phyloP scores from a whole-genome alignment of 2,113 vertebrate genomes.

The Lathamus discolor region DNA sequence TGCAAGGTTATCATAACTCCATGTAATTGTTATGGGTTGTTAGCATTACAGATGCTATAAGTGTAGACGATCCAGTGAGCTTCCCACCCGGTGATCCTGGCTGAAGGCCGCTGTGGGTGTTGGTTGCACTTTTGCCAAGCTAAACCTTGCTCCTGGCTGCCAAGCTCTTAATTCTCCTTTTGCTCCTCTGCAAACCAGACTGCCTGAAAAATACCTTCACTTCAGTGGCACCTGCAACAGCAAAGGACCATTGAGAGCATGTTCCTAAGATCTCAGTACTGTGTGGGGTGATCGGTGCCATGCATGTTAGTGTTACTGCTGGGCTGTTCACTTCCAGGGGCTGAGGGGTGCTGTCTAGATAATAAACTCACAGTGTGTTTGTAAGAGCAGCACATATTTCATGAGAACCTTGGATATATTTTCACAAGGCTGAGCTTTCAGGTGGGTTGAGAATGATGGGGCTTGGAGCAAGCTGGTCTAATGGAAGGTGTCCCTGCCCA shows the following conservation, averaged over 20 bases:
- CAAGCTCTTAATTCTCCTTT: neutral
- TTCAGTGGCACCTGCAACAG: neutral
- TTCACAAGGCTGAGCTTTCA: neutral
- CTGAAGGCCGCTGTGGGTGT: neutral
- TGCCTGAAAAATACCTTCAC: neutral
- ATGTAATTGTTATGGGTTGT: neutral
- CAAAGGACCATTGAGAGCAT: neutral
- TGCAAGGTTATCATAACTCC: neutral
- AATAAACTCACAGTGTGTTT: neutral
- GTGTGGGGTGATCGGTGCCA: fast-evolving
- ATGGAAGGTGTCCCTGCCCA: neutral
- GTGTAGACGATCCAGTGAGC: neutral
- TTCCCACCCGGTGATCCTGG: neutral
- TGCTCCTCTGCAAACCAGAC: neutral
- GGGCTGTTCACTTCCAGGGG: neutral
- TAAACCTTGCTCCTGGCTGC: neutral
- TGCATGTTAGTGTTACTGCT: fast-evolving
- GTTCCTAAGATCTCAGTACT: neutral
- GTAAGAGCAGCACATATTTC: neutral
- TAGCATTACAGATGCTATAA: neutral
- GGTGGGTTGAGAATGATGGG: neutral
- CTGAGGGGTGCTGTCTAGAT: neutral
- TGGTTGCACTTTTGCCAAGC: neutral
- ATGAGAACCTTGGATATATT: neutral
- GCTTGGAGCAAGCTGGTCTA: neutral